Base-by-base conservation (phyloP, 1,140 invertebrate genomes). In the Papilio helenus region DNA sequence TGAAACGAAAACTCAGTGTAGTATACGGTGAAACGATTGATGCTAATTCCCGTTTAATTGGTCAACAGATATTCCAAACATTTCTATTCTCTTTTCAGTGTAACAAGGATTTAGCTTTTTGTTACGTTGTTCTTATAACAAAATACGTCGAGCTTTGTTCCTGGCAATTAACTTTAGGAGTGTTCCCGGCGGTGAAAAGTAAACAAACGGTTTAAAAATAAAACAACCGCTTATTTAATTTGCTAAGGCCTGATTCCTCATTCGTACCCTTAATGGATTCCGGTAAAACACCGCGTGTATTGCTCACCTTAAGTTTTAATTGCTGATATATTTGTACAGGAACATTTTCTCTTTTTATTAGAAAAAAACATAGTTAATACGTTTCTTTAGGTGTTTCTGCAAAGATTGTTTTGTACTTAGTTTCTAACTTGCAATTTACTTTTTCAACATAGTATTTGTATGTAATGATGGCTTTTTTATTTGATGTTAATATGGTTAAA, bases 151-250 rank as follows among this genome's bases (percentile, higher is more conserved):
- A 68, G 26, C 26, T 68, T 68, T 68, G 61, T 68, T 68, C 26
- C 61, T 34, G 26, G 61, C 61, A 68, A 68, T 68, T 68, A 68
- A 68, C 23, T 29, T 68, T 68, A 26, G 10, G 14, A 68, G 61
- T 18, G 26, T 68, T 68, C 61, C 18, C 61, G 14, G 61, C 26
- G 26, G 61, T 29, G 26, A 68, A 65, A 68, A 68, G 61, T 68
- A 68, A 18, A 68, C 61, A 26, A 68, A 68, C 26, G 16, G 61
- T 68, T 18, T 29, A 68, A 68, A 65, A 68, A 68, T 68, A 68
- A 68, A 61, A 68, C 23, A 16, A 68, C 26, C 12, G 61, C 61
- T 68, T 68, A 68, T 68, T 29, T 68, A 68, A 68, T 68, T 68
- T 68, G 61, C 12, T 68, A 68, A 68, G 61, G 23, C 61, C 61